Conservation (phyloP, 2,888 invertebrate species). For the Anorthoa munda region DNA sequence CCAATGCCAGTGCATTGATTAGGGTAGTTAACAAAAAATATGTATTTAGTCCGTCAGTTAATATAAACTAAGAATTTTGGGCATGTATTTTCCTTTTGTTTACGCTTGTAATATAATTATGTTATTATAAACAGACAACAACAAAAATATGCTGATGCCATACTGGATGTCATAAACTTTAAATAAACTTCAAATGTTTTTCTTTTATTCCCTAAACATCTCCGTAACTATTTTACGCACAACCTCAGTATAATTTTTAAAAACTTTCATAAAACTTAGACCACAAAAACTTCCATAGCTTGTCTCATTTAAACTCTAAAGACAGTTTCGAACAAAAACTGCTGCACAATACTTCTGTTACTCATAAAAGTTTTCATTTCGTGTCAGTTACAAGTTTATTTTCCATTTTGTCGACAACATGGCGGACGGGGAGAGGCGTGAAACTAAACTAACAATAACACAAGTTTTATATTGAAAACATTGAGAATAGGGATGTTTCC, state of each 20-base stretch:
- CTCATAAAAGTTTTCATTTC: slow-evolving; percentile 54
- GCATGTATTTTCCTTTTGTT: too few species aligned
- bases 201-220: background rate
- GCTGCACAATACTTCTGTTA: slow-evolving; percentile 29
- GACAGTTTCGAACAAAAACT: slow-evolving; percentile 20
- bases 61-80: too few species aligned
- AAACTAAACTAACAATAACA: slow-evolving; percentile 49
- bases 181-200: background rate
- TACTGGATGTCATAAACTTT: too few species aligned
- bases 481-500: too few species aligned
- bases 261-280: slow-evolving; percentile 4
- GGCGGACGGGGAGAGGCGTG: slow-evolving; percentile 12
- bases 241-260: background rate
- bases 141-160: background rate
- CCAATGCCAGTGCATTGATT: too few species aligned
- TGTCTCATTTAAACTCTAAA: slow-evolving; percentile 41
- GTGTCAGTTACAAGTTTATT: slow-evolving; percentile 47
- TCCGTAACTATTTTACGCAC: background rate
- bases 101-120: too few species aligned
- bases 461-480: slow-evolving; percentile 55
- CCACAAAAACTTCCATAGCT: slow-evolving; percentile 22
- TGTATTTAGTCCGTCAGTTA: too few species aligned
- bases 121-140: background rate
- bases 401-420: slow-evolving; percentile 42
- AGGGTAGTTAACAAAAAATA: too few species aligned